These are phyloP conservation scores for Gryllus bimaculatus DNA, from an alignment of 1,140 invertebrate genomes.

Conservation along the genomic window DNA sequence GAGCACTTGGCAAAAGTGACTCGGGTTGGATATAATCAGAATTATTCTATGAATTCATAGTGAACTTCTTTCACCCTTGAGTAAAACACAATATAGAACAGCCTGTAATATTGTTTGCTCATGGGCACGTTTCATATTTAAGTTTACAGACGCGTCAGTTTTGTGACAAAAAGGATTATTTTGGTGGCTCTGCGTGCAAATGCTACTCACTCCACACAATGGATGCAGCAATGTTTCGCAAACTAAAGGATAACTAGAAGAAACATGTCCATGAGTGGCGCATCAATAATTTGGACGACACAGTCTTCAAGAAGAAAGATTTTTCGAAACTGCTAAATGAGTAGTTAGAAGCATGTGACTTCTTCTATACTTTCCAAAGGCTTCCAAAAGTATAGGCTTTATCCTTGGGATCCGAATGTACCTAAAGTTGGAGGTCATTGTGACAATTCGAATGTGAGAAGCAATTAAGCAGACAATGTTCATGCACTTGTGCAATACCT, in stretches of 20 bases:
- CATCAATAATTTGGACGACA: constrained; percentile 18
- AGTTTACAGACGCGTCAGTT: constrained; percentile 31
- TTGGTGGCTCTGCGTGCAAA: constrained; percentile 34
- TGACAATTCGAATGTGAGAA: not conserved
- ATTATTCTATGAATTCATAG: constrained; percentile 35
- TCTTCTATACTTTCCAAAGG: constrained; percentile 24
- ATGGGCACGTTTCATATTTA: constrained; percentile 30
- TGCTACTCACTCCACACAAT: constrained; percentile 36
- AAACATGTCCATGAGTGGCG: constrained; percentile 12
- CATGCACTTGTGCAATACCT: constrained; percentile 3
- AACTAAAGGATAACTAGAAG: constrained; percentile 31
- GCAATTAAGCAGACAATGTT: not conserved
- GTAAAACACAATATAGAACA: constrained; percentile 25
- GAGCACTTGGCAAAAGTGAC: constrained; percentile 31
- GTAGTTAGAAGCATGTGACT: constrained; percentile 24
- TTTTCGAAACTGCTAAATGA: constrained; percentile 30
- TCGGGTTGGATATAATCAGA: constrained; percentile 34
- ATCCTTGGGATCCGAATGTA: constrained; percentile 28
- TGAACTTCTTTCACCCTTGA: constrained; percentile 28
- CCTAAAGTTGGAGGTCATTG: constrained; percentile 1
- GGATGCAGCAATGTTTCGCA: constrained; percentile 32
- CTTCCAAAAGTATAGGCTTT: constrained; percentile 30
- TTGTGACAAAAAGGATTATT: constrained; percentile 33
- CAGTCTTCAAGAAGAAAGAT: constrained; percentile 28
- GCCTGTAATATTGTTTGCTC: constrained; percentile 28